phyloP scores from a whole-genome alignment of 2,888 invertebrate species.

The Mesorhabditis spiculigera region DNA sequence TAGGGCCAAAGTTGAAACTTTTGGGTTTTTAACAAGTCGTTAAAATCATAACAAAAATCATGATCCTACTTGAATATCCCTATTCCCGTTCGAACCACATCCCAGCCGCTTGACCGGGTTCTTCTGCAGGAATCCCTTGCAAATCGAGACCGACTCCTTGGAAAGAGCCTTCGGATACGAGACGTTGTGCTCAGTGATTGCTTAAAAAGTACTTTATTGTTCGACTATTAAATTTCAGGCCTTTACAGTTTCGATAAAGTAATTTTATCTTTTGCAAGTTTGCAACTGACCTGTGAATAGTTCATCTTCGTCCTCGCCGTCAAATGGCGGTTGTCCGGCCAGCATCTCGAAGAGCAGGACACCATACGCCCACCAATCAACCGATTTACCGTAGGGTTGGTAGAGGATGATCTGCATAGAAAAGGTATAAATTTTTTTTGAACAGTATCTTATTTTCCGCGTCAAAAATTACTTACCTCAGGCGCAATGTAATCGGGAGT shows the following conservation, averaged over 20 bases:
- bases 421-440: too few relatives aligned
- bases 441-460: too few relatives aligned
- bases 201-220: constrained; percentile 65
- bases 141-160: constrained; percentile 88
- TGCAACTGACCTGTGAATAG: constrained; percentile 68
- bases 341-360: constrained; percentile 79
- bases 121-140: constrained; percentile 93
- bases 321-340: constrained; percentile 84
- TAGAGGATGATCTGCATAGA: constrained; percentile 98
- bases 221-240: background rate
- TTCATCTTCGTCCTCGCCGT: constrained; percentile 97
- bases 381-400: constrained; percentile 91
- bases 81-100: constrained; percentile 66
- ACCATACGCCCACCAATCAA: constrained; percentile 75
- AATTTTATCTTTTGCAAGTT: constrained; percentile 1
- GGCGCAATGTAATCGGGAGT: constrained; percentile 99
- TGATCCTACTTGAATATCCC: constrained; percentile 66
- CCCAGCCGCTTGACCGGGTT: constrained; percentile 91
- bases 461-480: too few relatives aligned
- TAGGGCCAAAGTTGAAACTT: background rate
- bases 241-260: background rate
- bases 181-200: constrained; percentile 96
- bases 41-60: background rate
- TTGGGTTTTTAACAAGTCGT: background rate
- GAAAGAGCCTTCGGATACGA: constrained; percentile 88